Percentiles rank a stretch among this genome's conserved stretches.
Conservation (phyloP, 2,113 vertebrate genomes). For the Pandion haliaetus region DNA sequence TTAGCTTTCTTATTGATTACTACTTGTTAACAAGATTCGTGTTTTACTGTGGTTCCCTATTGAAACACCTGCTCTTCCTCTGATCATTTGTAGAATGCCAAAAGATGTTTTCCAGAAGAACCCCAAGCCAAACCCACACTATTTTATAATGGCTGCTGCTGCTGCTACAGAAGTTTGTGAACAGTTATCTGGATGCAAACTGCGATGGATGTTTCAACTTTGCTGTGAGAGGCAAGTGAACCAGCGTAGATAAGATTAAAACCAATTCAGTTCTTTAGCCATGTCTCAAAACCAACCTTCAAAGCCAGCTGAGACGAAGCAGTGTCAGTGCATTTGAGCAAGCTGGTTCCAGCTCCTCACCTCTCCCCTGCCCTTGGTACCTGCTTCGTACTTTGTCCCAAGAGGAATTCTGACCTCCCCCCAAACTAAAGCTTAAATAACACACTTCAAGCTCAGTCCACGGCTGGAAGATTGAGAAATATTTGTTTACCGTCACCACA, state of each 20-base stretch:
- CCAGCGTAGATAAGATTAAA: not conserved
- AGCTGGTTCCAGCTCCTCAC: not conserved
- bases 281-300: not conserved
- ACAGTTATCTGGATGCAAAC: not conserved
- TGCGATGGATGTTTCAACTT: not conserved
- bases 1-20: not conserved
- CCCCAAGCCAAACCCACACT: not conserved
- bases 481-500: not conserved
- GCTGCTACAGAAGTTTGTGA: not conserved
- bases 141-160: not conserved
- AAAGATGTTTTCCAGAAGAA: not conserved
- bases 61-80: not conserved
- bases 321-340: not conserved
- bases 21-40: not conserved
- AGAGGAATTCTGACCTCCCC: not conserved
- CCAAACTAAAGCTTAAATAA: not conserved
- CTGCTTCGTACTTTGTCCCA: not conserved
- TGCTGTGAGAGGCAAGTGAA: not conserved
- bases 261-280: not conserved
- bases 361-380: not conserved
- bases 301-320: not conserved
- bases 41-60: not conserved
- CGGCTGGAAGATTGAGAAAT: not conserved
- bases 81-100: not conserved
- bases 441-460: not conserved